Percentiles rank a stretch among this genome's conserved stretches.
These are phyloP conservation scores for Sturnus vulgaris DNA, from an alignment of 2,113 vertebrate species.

Conservation along the genomic window DNA sequence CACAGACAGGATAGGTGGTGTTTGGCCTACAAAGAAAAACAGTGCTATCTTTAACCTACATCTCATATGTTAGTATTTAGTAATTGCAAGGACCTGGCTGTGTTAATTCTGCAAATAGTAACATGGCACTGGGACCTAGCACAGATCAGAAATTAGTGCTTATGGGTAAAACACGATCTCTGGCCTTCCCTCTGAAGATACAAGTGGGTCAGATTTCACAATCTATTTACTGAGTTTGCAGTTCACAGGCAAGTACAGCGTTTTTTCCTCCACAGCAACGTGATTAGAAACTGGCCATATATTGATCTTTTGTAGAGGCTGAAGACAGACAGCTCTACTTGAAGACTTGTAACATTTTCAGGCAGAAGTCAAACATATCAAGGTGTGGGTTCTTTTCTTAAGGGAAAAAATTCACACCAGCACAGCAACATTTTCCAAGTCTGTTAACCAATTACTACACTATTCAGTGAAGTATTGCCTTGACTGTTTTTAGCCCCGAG, in stretches of 20 bases:
- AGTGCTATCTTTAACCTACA: slow-evolving; percentile 42
- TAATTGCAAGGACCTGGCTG: not conserved
- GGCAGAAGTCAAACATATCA: not conserved
- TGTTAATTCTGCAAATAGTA: slow-evolving; percentile 23
- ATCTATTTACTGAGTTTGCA: slow-evolving; percentile 26
- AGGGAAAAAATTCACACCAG: not conserved
- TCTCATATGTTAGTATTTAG: slow-evolving; percentile 2
- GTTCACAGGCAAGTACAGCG: not conserved
- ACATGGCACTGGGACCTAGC: not conserved
- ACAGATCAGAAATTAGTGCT: slow-evolving; percentile 7
- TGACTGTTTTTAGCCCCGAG: not conserved
- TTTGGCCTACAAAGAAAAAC: slow-evolving; percentile 15
- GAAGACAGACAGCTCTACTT: not conserved
- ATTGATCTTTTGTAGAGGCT: not conserved
- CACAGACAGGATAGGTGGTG: not conserved
- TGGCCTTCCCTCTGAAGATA: not conserved
- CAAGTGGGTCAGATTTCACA: slow-evolving; percentile 24
- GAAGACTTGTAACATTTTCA: not conserved
- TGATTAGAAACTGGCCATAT: not conserved
- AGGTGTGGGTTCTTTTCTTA: not conserved
- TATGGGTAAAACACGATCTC: not conserved
- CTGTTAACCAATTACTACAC: not conserved
- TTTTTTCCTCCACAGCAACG: not conserved
- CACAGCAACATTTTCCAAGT: not conserved
- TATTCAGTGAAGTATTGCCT: not conserved